These are phyloP conservation scores for Brachirus orientalis DNA, from an alignment of 2,113 vertebrate genomes.

Conservation along the genomic window DNA sequence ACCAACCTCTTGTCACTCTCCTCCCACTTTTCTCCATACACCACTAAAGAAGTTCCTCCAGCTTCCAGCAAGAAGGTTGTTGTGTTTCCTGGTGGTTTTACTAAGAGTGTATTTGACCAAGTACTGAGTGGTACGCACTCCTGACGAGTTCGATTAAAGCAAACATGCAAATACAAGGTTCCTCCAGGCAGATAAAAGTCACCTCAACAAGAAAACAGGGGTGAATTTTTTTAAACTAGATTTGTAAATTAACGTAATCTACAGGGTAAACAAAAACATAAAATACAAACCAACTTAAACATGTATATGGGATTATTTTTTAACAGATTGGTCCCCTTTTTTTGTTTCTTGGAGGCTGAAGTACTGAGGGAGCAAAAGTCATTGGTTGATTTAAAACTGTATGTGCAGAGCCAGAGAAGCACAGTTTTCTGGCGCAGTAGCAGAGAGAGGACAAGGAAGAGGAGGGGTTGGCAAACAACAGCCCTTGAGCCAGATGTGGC, in stretches of 20 bases:
- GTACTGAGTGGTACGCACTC: background rate
- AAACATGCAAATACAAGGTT: slow-evolving; percentile 4
- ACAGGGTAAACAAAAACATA: background rate
- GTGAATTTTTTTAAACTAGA: background rate
- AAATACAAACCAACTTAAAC: too few species aligned
- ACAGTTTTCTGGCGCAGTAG: background rate
- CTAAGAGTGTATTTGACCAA: slow-evolving; percentile 1
- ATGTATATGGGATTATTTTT: too few species aligned
- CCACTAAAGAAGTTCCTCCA: slow-evolving; percentile 79
- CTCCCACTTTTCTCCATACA: slow-evolving; percentile 69
- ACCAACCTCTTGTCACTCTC: slow-evolving; percentile 75
- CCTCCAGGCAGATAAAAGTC: slow-evolving; percentile 26
- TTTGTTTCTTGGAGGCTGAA: slow-evolving; percentile 13
- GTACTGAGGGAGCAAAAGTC: slow-evolving; percentile 9
- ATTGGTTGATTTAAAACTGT: slow-evolving; percentile 11
- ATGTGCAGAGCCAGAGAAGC: background rate
- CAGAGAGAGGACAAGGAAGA: background rate
- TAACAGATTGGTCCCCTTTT: background rate
- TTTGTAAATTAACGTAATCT: background rate
- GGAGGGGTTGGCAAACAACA: background rate
- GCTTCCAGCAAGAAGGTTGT: slow-evolving; percentile 62
- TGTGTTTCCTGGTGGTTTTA: slow-evolving; percentile 5
- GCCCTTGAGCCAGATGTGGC: background rate
- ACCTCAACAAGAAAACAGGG: too few species aligned
- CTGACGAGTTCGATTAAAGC: too few species aligned